Conservation (phyloP, 2,797 vertebrate species). For the Ataeniobius toweri region DNA sequence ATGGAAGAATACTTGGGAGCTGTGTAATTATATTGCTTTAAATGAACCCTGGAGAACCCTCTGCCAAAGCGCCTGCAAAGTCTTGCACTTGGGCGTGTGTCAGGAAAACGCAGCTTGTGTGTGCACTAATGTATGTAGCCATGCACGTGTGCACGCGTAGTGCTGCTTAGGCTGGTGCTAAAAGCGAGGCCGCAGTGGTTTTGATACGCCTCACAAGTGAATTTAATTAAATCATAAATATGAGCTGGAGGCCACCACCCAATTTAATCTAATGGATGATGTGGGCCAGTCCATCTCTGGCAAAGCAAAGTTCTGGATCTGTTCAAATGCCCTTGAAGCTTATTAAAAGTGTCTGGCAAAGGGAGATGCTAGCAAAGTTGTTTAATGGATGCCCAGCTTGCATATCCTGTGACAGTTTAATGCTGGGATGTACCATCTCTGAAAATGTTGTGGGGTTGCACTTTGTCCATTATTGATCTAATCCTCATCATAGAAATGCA, state of each 20-base stretch:
- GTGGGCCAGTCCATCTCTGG: conserved; percentile 84
- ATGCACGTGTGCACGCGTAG: conserved; percentile 32
- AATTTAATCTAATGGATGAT: conserved; percentile 87
- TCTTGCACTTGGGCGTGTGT: conserved; percentile 79
- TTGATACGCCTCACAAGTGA: conserved; percentile 84
- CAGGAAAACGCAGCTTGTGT: conserved; percentile 66
- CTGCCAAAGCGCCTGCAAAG: conserved; percentile 79
- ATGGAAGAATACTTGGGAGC: conserved; percentile 80
- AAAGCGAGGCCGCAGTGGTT: conserved; percentile 76
- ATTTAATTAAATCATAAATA: conserved; percentile 90
- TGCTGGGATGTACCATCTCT: conserved; percentile 69
- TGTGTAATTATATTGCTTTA: conserved; percentile 84
- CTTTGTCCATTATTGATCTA: conserved; percentile 32
- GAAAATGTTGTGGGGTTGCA: conserved; percentile 50
- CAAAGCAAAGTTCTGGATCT: conserved; percentile 83
- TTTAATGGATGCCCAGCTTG: conserved; percentile 80
- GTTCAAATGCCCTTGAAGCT: conserved; percentile 86
- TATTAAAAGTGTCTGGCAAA: conserved; percentile 85
- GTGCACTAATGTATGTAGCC: conserved; percentile 46
- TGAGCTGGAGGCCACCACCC: conserved; percentile 86
- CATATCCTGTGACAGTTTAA: conserved; percentile 79
- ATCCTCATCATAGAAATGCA: conserved; percentile 36
- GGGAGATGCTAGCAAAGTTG: conserved; percentile 79
- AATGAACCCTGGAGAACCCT: conserved; percentile 78
- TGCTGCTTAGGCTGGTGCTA: conserved; percentile 76